Conservation (phyloP, 1,140 invertebrate genomes). For the Ylistrum balloti region DNA sequence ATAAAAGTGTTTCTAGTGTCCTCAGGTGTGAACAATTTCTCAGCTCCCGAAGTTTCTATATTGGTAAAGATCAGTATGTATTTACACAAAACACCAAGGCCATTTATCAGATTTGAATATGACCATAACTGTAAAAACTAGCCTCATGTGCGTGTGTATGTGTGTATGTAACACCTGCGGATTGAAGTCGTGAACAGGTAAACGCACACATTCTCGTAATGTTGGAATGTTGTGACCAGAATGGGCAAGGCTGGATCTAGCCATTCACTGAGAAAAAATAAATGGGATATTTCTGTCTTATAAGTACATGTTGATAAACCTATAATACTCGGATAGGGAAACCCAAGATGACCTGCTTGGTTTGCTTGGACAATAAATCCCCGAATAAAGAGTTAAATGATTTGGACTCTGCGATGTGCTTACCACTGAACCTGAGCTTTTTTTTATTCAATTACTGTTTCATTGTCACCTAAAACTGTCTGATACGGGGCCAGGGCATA, state of each 20-base stretch:
- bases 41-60: neutral
- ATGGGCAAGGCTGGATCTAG: neutral
- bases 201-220: slow-evolving; percentile 34
- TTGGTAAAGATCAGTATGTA: slow-evolving; percentile 1
- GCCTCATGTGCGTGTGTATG: neutral
- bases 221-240: slow-evolving; percentile 19
- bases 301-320: slow-evolving; percentile 38
- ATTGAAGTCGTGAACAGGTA: slow-evolving; percentile 17
- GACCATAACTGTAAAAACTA: neutral
- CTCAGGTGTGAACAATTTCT: too few relatives aligned
- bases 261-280: slow-evolving; percentile 19
- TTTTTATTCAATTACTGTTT: slow-evolving; percentile 34
- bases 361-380: neutral
- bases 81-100: neutral
- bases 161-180: neutral
- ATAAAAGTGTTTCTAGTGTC: too few relatives aligned
- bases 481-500: slow-evolving; percentile 9
- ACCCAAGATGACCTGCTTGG: slow-evolving; percentile 11
- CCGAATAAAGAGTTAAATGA: slow-evolving; percentile 20
- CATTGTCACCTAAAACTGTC: slow-evolving; percentile 23
- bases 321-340: neutral
- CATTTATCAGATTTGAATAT: neutral
- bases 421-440: slow-evolving; percentile 1
- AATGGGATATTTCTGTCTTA: neutral
- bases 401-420: neutral